Evolutionary conservation across 1,140 invertebrate species (phyloP), one percentile per base, ranked within the genome.

Genomic region (Argopecten irradians): DNA sequence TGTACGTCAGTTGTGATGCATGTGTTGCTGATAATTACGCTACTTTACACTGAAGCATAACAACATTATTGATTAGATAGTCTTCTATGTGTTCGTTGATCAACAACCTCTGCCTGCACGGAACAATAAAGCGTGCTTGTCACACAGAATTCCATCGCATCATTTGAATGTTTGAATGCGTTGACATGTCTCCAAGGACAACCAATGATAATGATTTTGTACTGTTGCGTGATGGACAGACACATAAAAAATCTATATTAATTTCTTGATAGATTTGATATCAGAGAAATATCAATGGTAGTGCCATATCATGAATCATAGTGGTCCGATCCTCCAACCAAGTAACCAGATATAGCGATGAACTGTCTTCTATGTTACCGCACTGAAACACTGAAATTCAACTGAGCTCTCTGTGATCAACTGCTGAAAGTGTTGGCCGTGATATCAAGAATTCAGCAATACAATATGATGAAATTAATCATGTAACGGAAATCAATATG

Each of bases 21-120:
- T 71, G 55, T 71, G n/a, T 71, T 71, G 16, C 55, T 28, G n/a
- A 71, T 71, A 71, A 71, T 71, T 71, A 71, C 55, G 22, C 22
- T 71, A 71, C 55, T 71, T 71, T 71, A 71, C 55, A 71, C 55
- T n/a, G 55, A 71, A 28, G 55, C 55, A 71, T 71, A 71, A 71
- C 55, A 71, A n/a, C 55, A n/a, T 71, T 71, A 71, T 71, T 71
- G 55, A 71, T 71, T 71, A 28, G 8, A 3, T 5, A 5, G 7
- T 16, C 55, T 28, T 3, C 5, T n/a, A 8, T 11, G 8, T 71
- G 55, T 28, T 71, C 55, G 28, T 71, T 71, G 55, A 71, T 71
- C 55, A 71, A 71, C 55, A 71, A 16, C 55, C 22, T 71, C 8
- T 71, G 22, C 55, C 11, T n/a, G 55, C 55, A 71, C n/a, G 55